Evolutionary conservation across 2,113 vertebrate species (phyloP), one percentile per base, ranked within the genome.

Genomic region (Pteronura brasiliensis): DNA sequence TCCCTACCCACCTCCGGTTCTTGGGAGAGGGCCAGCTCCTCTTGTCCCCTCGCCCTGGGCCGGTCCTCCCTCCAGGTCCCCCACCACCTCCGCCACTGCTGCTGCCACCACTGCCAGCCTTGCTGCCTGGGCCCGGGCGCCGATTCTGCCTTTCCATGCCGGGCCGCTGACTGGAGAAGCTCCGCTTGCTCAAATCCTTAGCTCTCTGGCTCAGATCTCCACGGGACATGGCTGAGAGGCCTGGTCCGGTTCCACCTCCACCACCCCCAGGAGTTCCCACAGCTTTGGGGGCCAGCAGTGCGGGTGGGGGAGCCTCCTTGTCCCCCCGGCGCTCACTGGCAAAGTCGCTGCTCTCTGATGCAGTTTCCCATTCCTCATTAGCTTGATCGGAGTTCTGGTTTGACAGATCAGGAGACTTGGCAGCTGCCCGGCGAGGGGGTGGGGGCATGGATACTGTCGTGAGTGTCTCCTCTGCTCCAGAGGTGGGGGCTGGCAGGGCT

Each of bases 321-420:
- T 97, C 99, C 57, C 98, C 98, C 79, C 99, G 98, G 97, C 99
- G 99, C 98, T 99, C 99, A 0, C 99, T 99, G 17, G 98, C 97
- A 98, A 99, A 99, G 98, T 99, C 99, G 8, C 99, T 99, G 98
- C 99, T 99, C 98, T 99, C 99, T 0, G 99, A 99, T 1, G 99
- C 99, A 0, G 99, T 99, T 98, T 99, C 99, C 99, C 99, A 99
- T 92, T 99, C 99, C 98, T 99, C 99, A 1, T 99, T 99, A 83
- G 99, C 99, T 98, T 99, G 99, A 98, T 99, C 99, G 0, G 99
- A 99, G 98, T 99, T 99, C 98, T 99, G 99, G 97, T 99, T 99
- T 63, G 99, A 99, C 93, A 99, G 98, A 84, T 99, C 99, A 0
- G 99, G 99, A 90, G 99, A 99, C 95, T 99, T 99, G 49, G 99